These are phyloP conservation scores for Phyllotreta striolata DNA, from an alignment of 2,888 invertebrate species.

Conservation along the genomic window DNA sequence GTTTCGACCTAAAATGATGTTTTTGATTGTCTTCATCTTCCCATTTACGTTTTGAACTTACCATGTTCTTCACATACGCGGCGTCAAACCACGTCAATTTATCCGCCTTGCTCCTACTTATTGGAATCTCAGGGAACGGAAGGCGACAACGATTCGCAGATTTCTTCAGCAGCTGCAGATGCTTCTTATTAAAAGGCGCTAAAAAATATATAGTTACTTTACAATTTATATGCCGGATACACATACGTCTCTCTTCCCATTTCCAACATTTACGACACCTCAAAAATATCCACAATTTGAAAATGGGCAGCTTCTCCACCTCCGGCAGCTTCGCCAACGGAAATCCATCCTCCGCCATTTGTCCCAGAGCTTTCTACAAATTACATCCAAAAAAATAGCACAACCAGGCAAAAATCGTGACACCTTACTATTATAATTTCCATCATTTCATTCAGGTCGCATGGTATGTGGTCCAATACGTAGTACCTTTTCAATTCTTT, in stretches of 20 bases:
- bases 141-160: background rate
- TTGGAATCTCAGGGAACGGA: conserved; percentile 29
- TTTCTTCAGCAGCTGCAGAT: background rate
- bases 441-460: conserved; percentile 43
- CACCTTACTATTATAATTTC: conserved; percentile 46
- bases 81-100: conserved; percentile 51
- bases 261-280: conserved; percentile 52
- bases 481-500: conserved; percentile 48
- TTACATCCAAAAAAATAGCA: conserved; percentile 12
- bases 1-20: conserved; percentile 34
- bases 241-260: conserved; percentile 46
- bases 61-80: conserved; percentile 41
- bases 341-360: conserved; percentile 57
- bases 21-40: background rate
- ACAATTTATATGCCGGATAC: background rate
- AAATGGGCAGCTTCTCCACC: conserved; percentile 56
- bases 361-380: conserved; percentile 47
- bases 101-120: conserved; percentile 37
- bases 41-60: conserved; percentile 20
- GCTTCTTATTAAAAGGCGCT: background rate
- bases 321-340: conserved; percentile 58
- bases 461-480: conserved; percentile 52
- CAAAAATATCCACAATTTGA: conserved; percentile 57
- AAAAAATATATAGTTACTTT: background rate
- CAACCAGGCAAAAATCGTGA: conserved; percentile 10